phyloP scores from a whole-genome alignment of 2,113 vertebrate genomes.

The Agelaius phoeniceus region DNA sequence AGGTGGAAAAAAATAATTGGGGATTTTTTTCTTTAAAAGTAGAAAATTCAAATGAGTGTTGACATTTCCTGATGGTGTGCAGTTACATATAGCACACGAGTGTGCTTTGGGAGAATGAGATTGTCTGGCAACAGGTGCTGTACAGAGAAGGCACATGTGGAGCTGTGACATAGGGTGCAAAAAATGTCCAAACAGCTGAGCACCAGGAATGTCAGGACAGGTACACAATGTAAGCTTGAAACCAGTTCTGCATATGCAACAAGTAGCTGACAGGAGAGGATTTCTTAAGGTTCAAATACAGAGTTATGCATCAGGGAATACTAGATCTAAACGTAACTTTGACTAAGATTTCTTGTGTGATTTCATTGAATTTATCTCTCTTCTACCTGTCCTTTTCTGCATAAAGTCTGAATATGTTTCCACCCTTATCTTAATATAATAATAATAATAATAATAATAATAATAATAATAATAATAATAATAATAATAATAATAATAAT shows the following conservation, averaged over 20 bases:
- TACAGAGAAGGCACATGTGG: not conserved
- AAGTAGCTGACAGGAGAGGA: not conserved
- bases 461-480: not conserved
- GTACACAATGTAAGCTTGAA: not conserved
- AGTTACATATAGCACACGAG: not conserved
- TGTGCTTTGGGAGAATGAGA: not conserved
- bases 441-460: not conserved
- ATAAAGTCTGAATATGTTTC: not conserved
- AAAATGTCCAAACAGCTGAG: not conserved
- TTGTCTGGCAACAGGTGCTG: not conserved
- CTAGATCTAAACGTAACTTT: not conserved
- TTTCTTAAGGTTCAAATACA: not conserved
- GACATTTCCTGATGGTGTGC: not conserved
- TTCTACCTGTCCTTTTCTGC: not conserved
- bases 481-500: no score
- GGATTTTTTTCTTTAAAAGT: not conserved
- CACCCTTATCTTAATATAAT: not conserved
- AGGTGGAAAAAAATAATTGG: not conserved
- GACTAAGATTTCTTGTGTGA: not conserved
- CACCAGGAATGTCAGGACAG: not conserved
- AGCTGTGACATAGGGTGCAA: not conserved
- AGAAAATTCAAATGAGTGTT: not conserved
- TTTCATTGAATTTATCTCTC: accelerated
- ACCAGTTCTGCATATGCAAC: not conserved
- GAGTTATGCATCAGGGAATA: not conserved